Conservation (phyloP, 2,113 vertebrate species). For the Alligator mississippiensis region DNA sequence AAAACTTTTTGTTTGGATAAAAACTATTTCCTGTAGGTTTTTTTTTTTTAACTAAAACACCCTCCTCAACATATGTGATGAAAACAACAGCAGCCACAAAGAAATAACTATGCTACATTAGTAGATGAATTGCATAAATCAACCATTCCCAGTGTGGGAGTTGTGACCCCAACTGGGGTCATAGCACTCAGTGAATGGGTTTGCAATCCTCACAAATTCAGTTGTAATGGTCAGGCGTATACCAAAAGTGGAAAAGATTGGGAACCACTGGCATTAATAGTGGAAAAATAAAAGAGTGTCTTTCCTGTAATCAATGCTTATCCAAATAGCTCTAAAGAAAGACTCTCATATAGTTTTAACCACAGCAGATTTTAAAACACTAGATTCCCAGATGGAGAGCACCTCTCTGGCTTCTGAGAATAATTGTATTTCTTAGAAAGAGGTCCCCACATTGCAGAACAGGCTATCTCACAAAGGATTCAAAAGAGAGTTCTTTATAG, state of each 20-base stretch:
- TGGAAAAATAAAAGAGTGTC: neutral
- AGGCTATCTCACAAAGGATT: no score
- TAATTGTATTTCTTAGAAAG: neutral
- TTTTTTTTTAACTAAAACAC: no score
- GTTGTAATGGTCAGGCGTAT: no score
- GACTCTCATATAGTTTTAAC: neutral
- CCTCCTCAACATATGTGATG: no score
- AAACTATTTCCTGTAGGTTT: neutral
- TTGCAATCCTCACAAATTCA: no score
- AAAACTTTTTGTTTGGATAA: neutral
- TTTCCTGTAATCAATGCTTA: accelerated
- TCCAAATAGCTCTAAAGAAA: neutral
- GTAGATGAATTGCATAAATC: neutral
- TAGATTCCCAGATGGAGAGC: neutral
- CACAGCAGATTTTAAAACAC: neutral
- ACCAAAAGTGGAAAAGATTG: neutral
- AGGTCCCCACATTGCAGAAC: neutral
- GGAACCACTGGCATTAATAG: neutral
- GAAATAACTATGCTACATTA: neutral
- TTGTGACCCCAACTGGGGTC: no score
- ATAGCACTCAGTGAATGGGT: no score
- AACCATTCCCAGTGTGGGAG: no score
- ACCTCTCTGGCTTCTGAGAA: accelerated
- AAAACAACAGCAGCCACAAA: neutral
- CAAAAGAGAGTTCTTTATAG: no score